phyloP scores from a whole-genome alignment of 2,113 vertebrate genomes.

The Microtus pennsylvanicus region DNA sequence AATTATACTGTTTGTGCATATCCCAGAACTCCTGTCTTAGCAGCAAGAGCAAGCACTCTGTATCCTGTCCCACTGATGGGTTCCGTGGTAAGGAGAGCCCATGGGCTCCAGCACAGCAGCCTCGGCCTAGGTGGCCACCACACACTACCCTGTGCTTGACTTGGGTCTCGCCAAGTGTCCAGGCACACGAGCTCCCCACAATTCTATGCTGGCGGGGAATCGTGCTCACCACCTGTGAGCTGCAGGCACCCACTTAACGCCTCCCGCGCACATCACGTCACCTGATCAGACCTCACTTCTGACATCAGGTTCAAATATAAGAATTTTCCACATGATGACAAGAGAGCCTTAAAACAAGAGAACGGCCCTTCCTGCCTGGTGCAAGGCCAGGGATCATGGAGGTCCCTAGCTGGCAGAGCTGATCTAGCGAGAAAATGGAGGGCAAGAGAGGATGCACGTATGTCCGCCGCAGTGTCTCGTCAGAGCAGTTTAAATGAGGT shows the following conservation, averaged over 20 bases:
- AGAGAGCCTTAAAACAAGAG: neutral
- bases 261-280: rapidly evolving
- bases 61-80: neutral
- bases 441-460: rapidly evolving
- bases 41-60: rapidly evolving
- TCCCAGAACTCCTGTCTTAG: neutral
- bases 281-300: neutral
- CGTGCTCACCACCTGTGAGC: neutral
- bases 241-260: neutral
- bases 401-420: neutral
- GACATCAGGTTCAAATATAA: neutral
- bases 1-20: neutral
- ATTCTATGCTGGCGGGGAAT: neutral
- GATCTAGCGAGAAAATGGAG: neutral
- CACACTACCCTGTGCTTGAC: no score
- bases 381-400: neutral
- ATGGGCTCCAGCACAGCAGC: neutral
- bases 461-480: neutral
- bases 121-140: neutral
- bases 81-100: neutral
- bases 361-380: neutral
- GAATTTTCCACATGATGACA: neutral
- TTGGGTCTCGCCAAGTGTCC: neutral
- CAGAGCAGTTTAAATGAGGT: neutral
- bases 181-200: neutral